Evolutionary conservation across 2,888 invertebrate species (phyloP).

Genomic region (Drosophila cracens): DNA sequence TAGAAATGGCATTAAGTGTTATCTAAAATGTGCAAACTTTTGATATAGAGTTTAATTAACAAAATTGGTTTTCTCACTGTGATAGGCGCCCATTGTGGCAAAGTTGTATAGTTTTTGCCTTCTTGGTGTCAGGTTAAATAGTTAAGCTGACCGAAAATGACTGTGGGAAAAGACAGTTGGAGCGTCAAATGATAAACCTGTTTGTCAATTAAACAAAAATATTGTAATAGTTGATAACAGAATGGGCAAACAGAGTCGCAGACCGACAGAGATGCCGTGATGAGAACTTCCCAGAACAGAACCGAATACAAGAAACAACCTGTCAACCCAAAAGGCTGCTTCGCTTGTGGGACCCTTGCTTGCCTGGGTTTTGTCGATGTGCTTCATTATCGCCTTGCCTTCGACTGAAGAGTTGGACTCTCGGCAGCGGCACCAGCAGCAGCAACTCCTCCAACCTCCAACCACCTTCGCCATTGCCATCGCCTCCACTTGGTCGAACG

Average conservation of each 20-base stretch:
- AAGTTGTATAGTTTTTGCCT: conserved; percentile 4
- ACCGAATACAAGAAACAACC: conserved; percentile 51
- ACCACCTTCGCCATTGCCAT: conserved; percentile 12
- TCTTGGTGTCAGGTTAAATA: conserved; percentile 41
- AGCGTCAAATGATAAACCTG: conserved; percentile 80
- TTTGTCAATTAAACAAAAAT: conserved; percentile 80
- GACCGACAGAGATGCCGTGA: conserved; percentile 26
- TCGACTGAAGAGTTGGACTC: conserved; percentile 36
- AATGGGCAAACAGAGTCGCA: conserved; percentile 64
- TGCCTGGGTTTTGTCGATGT: conserved; percentile 54
- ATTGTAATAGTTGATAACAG: conserved; percentile 80
- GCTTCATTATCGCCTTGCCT: conserved; percentile 76
- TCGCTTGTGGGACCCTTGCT: conserved; percentile 25
- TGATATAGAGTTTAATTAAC: not conserved
- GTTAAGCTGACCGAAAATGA: conserved; percentile 63
- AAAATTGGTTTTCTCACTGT: not conserved
- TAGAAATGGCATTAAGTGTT: not conserved
- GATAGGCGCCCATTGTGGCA: conserved; percentile 15
- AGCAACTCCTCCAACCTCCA: conserved; percentile 14
- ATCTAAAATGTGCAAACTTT: not conserved
- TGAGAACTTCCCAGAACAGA: conserved; percentile 74
- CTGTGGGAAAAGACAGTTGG: conserved; percentile 76
- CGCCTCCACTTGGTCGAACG: conserved; percentile 12
- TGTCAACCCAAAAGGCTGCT: conserved; percentile 68
- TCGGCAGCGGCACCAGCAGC: not conserved